Conservation (phyloP, 1,140 invertebrate genomes). For the Zaprionus africanus region DNA sequence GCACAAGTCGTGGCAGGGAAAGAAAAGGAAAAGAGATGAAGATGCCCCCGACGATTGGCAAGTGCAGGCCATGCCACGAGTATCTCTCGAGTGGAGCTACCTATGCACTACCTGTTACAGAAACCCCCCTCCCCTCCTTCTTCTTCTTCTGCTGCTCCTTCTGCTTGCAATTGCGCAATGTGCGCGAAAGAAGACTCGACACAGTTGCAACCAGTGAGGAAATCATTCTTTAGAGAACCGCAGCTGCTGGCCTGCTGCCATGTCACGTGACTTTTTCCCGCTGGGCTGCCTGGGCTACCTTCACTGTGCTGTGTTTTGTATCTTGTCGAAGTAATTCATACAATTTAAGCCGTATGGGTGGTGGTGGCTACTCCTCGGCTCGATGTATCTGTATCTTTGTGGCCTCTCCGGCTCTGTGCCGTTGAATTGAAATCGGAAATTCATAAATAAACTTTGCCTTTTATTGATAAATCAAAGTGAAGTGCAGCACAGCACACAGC, state of each 20-base stretch:
- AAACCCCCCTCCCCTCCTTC: neutral
- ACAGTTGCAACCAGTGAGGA: neutral
- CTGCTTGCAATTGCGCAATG: conserved; percentile 40
- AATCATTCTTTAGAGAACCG: neutral
- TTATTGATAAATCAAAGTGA: conserved; percentile 77
- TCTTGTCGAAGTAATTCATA: conserved; percentile 62
- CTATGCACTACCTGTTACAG: conserved; percentile 46
- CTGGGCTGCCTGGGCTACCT: neutral
- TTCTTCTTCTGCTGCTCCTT: neutral
- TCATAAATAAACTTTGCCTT: conserved; percentile 73
- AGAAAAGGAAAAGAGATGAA: conserved; percentile 32
- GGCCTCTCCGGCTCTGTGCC: conserved; percentile 31
- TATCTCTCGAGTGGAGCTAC: conserved; percentile 29
- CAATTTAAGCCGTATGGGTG: conserved; percentile 55
- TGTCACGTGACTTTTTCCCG: neutral
- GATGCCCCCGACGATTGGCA: conserved; percentile 59
- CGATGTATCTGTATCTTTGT: conserved; percentile 30
- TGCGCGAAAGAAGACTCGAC: conserved; percentile 6
- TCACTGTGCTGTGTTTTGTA: conserved; percentile 20
- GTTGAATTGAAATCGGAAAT: conserved; percentile 68
- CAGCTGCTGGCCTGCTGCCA: neutral
- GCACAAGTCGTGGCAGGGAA: conserved; percentile 65
- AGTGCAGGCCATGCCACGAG: conserved; percentile 32
- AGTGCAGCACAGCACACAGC: conserved; percentile 50
- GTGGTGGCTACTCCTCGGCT: conserved; percentile 14